Conservation (phyloP, 2,113 vertebrate genomes). For the Alaudala cheleensis region DNA sequence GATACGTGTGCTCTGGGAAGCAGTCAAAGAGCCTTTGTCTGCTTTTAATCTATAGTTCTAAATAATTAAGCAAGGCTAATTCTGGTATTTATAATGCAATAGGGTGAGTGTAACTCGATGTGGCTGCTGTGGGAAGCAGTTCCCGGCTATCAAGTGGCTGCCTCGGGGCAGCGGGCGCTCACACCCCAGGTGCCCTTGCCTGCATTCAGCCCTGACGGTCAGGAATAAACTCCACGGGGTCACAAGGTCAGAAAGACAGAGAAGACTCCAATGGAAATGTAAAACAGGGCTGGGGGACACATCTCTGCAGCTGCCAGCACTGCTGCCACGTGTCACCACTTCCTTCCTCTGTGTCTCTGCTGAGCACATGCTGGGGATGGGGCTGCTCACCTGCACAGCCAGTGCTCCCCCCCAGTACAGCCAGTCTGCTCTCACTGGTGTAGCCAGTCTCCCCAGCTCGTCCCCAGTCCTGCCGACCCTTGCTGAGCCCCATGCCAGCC, state of each 20-base stretch:
- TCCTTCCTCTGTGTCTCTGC: neutral
- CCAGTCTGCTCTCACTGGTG: neutral
- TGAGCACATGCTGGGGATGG: neutral
- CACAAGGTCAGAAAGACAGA: neutral
- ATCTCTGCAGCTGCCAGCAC: neutral
- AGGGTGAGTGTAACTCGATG: slow-evolving; percentile 31
- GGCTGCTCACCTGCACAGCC: neutral
- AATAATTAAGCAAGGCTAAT: slow-evolving; percentile 68
- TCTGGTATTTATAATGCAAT: slow-evolving; percentile 53
- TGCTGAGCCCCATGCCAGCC: rapidly evolving
- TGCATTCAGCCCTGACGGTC: neutral
- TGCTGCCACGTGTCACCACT: neutral
- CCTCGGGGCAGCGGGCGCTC: rapidly evolving
- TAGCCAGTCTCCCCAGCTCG: neutral
- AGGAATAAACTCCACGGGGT: neutral
- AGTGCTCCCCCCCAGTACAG: neutral
- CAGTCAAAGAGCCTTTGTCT: slow-evolving; percentile 26
- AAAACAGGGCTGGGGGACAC: neutral
- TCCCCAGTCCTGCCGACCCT: neutral
- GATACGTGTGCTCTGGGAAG: neutral
- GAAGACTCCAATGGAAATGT: neutral
- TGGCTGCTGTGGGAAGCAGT: neutral
- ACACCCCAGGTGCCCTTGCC: rapidly evolving
- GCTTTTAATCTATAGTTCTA: slow-evolving; percentile 47
- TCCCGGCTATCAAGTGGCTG: neutral